Conservation (phyloP, 30 jellyfish, hydroid and myxozoan genomes). For the Catostylus mosaicus region DNA sequence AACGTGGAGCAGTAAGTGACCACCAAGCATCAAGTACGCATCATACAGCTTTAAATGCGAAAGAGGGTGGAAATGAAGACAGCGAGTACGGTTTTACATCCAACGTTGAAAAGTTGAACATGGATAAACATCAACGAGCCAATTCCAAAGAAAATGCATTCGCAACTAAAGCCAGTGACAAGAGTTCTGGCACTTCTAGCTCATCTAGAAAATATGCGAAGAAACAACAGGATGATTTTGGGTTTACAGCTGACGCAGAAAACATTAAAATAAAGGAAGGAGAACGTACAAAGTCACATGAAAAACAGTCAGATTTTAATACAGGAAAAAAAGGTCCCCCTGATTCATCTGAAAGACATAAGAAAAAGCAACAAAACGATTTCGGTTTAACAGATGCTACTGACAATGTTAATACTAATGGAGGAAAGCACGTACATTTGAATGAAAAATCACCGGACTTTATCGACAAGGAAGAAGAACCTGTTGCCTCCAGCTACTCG, state of each 20-base stretch:
- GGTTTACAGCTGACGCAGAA: not conserved
- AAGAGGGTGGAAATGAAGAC: not conserved
- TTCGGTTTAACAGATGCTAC: not conserved
- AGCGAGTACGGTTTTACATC: not conserved
- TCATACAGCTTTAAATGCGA: not conserved
- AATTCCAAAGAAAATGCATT: not conserved
- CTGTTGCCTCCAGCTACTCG: not conserved
- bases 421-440: not conserved
- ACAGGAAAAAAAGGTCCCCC: not conserved
- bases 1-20: no score
- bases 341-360: not conserved
- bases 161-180: not conserved
- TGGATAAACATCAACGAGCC: not conserved
- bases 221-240: not conserved
- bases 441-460: not conserved
- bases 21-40: no score
- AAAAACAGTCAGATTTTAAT: not conserved
- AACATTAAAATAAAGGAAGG: not conserved
- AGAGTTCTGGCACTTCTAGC: not conserved
- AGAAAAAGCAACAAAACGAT: not conserved
- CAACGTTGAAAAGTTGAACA: not conserved
- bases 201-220: not conserved
- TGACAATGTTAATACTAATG: not conserved
- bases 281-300: not conserved
- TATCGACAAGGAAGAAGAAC: not conserved